Conservation (phyloP, 2,797 vertebrate species). For the Danio albolineatus region DNA sequence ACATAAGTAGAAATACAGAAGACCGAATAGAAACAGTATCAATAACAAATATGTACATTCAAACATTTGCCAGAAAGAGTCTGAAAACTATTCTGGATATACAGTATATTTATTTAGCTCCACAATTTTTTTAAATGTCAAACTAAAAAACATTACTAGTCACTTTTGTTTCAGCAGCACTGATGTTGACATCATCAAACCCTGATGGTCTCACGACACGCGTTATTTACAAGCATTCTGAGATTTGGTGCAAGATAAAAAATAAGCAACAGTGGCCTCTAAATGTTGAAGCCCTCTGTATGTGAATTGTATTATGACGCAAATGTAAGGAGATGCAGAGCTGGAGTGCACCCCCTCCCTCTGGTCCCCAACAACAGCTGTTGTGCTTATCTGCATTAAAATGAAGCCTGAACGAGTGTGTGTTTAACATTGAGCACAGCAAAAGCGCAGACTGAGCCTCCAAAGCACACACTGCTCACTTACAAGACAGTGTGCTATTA, state of each 20-base stretch:
- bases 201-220: conserved; percentile 1
- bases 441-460: conserved; percentile 1
- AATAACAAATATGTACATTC: too few relatives aligned
- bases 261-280: background rate
- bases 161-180: background rate
- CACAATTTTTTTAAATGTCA: too few relatives aligned
- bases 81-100: too few relatives aligned
- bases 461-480: conserved; percentile 17
- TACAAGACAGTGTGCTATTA: conserved; percentile 25
- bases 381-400: conserved; percentile 53
- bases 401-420: conserved; percentile 37
- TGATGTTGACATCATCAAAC: background rate
- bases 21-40: too few relatives aligned
- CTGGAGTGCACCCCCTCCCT: background rate
- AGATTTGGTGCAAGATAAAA: background rate
- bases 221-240: conserved; percentile 16
- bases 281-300: background rate
- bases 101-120: too few relatives aligned
- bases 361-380: conserved; percentile 44
- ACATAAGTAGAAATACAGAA: too few relatives aligned
- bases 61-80: too few relatives aligned
- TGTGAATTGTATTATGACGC: conserved; percentile 10
- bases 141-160: background rate
- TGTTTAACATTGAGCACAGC: conserved; percentile 45
- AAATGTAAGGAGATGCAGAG: conserved; percentile 13